Evolutionary conservation across 2,113 vertebrate species (phyloP).

Genomic region (Hippolais icterina): DNA sequence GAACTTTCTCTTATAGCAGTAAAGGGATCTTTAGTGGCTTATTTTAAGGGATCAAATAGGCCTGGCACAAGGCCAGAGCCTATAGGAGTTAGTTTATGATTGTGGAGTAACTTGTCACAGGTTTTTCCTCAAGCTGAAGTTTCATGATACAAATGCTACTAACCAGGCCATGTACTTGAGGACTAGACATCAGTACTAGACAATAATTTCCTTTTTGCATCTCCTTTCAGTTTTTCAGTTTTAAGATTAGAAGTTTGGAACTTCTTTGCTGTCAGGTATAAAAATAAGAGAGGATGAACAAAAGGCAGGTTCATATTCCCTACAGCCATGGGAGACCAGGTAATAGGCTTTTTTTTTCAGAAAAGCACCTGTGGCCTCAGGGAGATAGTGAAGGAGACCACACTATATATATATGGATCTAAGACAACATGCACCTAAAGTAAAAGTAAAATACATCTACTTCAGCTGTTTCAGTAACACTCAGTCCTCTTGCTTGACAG

Average conservation of each 20-base stretch:
- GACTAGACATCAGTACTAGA: not conserved
- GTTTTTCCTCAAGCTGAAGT: not conserved
- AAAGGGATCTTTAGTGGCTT: not conserved
- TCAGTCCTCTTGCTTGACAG: not conserved
- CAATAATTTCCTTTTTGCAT: not conserved
- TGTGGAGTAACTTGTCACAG: not conserved
- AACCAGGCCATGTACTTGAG: fast-evolving
- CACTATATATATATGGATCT: not conserved
- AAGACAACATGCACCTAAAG: not conserved
- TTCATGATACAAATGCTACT: not conserved
- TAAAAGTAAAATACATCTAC: not conserved
- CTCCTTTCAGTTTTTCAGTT: not conserved
- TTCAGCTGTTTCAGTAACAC: not conserved
- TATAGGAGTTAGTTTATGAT: not conserved
- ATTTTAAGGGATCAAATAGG: not conserved
- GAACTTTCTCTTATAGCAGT: not conserved
- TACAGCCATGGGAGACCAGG: fast-evolving
- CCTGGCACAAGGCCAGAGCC: not conserved
- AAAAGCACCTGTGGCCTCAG: not conserved
- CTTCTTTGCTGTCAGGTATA: not conserved
- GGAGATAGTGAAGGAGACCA: not conserved
- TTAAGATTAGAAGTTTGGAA: not conserved
- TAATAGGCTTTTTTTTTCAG: not conserved
- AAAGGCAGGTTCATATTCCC: not conserved
- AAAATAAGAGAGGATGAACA: not conserved